A percentile compares a stretch with the other conserved stretches of the same genome.
phyloP scores from a whole-genome alignment of 2,797 vertebrate species.

The Danio choprae region DNA sequence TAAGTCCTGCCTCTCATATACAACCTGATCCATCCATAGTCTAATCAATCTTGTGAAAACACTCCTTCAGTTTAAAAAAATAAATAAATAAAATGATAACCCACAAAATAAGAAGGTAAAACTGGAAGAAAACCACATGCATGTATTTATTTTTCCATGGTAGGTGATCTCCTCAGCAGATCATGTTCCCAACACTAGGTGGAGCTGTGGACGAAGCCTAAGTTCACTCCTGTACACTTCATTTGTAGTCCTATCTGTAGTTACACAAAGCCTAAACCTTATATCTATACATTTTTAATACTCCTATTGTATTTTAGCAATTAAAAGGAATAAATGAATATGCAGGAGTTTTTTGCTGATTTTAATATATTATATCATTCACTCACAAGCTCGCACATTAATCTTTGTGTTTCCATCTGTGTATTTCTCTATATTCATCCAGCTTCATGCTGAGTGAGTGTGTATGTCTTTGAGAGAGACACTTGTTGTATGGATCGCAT shows the following conservation, averaged over 20 bases:
- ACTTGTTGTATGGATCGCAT: constrained; percentile 17
- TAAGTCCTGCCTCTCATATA: no score
- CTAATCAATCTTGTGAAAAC: no score
- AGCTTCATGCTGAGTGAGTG: constrained; percentile 21
- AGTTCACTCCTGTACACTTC: neutral
- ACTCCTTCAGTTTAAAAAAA: no score
- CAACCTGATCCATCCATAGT: no score
- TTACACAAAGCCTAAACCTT: neutral
- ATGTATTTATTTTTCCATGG: no score
- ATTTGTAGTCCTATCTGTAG: neutral
- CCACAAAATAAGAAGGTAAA: no score
- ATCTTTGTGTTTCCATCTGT: constrained; percentile 26
- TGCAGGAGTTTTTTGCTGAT: neutral
- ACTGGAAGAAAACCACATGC: no score
- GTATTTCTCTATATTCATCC: constrained; percentile 7
- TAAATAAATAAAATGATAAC: no score
- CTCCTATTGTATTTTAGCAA: neutral
- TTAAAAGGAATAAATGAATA: neutral
- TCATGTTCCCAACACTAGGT: constrained; percentile 9
- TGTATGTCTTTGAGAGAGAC: constrained; percentile 7
- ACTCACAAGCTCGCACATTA: neutral
- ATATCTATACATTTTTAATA: neutral
- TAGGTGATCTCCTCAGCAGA: neutral
- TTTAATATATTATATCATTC: neutral
- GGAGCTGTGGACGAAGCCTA: constrained; percentile 39